phyloP scores from a whole-genome alignment of 2,888 invertebrate genomes.

The Gibbula magus region DNA sequence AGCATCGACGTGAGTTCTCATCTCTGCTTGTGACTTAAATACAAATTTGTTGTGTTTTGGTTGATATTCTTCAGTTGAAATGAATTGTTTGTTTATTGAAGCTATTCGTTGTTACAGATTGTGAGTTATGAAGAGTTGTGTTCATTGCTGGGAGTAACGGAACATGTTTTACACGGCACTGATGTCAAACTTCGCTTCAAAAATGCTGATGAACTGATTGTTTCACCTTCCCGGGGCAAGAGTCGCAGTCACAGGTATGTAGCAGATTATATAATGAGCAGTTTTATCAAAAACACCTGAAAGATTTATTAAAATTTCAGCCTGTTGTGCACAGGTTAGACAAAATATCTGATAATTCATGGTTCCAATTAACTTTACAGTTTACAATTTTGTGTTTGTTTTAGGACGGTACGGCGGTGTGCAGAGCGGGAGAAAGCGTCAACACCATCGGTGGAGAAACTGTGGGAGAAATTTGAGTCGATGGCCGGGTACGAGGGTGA shows the following conservation, averaged over 20 bases:
- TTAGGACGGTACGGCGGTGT: constrained; percentile 19
- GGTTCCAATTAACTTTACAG: too few species aligned
- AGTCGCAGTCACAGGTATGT: constrained; percentile 45
- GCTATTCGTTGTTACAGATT: constrained; percentile 50
- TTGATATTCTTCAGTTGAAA: too few species aligned
- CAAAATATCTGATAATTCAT: neutral
- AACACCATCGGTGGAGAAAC: constrained; percentile 48
- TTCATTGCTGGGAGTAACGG: constrained; percentile 61
- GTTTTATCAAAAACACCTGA: neutral
- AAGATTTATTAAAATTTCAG: neutral
- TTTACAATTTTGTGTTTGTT: too few species aligned
- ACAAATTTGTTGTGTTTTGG: too few species aligned
- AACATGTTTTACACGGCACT: constrained; percentile 55
- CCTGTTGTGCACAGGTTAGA: neutral
- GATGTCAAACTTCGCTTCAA: constrained; percentile 59
- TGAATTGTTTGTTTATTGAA: neutral
- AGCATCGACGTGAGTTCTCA: constrained; percentile 59
- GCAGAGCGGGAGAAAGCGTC: constrained; percentile 46
- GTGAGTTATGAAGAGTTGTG: constrained; percentile 65
- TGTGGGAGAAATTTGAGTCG: constrained; percentile 47
- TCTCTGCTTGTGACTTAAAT: neutral
- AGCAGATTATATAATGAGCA: neutral
- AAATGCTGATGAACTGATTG: constrained; percentile 67
- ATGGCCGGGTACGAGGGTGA: constrained; percentile 69
- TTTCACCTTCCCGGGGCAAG: constrained; percentile 64